A percentile compares a stretch with the other conserved stretches of the same genome.
Evolutionary conservation across 2,113 vertebrate genomes (phyloP).

Genomic region (Saccopteryx bilineata): DNA sequence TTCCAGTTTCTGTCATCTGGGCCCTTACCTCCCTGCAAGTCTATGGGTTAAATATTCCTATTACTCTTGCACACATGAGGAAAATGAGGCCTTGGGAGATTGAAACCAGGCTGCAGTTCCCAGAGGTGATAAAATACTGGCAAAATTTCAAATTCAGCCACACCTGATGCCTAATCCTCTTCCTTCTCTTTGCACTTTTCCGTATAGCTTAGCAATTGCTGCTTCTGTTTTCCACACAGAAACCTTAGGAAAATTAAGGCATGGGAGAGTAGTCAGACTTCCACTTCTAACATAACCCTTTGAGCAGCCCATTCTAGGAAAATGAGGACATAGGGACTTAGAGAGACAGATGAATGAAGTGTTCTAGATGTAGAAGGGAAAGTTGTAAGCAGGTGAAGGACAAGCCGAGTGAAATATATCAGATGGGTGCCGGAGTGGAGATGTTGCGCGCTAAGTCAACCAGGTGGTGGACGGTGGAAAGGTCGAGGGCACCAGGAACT

Average conservation of each 20-base stretch:
- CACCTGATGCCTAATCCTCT: neutral
- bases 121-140: neutral
- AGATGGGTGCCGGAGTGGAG: neutral
- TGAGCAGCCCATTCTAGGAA: neutral
- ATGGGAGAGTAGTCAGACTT: neutral
- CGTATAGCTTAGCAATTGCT: neutral
- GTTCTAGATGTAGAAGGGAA: neutral
- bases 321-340: neutral
- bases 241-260: constrained; percentile 30
- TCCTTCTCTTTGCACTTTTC: neutral
- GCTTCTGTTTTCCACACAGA: constrained; percentile 1
- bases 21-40: neutral
- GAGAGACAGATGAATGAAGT: neutral
- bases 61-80: constrained; percentile 3
- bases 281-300: neutral
- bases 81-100: neutral
- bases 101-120: neutral
- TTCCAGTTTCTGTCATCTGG: neutral
- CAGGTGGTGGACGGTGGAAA: neutral
- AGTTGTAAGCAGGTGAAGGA: neutral
- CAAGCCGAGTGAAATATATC: neutral
- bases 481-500: neutral
- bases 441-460: neutral
- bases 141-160: neutral
- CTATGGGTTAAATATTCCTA: neutral